Conservation (phyloP, 2,888 invertebrate genomes). For the Bursaphelenchus okinawaensis region DNA sequence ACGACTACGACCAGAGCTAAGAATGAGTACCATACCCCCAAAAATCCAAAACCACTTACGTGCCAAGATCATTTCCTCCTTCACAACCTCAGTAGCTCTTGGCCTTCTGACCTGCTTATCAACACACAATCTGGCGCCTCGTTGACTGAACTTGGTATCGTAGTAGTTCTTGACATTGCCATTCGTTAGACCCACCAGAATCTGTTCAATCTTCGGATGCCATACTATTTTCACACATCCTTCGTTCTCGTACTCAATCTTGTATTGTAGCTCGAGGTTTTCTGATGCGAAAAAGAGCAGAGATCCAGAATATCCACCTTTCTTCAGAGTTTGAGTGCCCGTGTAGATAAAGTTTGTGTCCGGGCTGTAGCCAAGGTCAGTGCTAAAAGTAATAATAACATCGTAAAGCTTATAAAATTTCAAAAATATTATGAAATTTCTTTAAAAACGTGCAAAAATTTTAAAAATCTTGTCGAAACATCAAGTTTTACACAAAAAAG, state of each 20-base stretch:
- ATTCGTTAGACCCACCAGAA: constrained; percentile 84
- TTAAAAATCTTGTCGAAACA: too few species aligned
- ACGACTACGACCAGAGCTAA: too few species aligned
- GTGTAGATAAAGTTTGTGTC: constrained; percentile 83
- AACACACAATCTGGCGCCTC: constrained; percentile 85
- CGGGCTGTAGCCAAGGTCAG: constrained; percentile 76
- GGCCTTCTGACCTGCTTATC: constrained; percentile 59
- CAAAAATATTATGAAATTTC: constrained; percentile 7
- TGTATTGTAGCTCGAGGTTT: constrained; percentile 71
- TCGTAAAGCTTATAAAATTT: constrained; percentile 11
- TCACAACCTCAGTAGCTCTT: constrained; percentile 72
- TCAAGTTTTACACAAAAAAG: too few species aligned
- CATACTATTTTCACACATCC: constrained; percentile 78
- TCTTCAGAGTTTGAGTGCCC: constrained; percentile 67
- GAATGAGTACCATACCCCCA: constrained; percentile 65
- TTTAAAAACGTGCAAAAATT: background rate
- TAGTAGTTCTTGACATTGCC: constrained; percentile 85
- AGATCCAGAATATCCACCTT: constrained; percentile 63
- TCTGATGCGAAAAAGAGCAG: constrained; percentile 75
- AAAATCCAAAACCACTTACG: constrained; percentile 61
- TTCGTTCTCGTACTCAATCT: constrained; percentile 73
- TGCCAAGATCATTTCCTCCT: constrained; percentile 86
- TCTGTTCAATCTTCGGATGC: constrained; percentile 96
- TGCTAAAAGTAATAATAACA: constrained; percentile 58
- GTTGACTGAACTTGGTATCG: constrained; percentile 73